These are phyloP conservation scores for Trypoxylus dichotomus DNA, from an alignment of 1,140 invertebrate genomes.

Conservation along the genomic window DNA sequence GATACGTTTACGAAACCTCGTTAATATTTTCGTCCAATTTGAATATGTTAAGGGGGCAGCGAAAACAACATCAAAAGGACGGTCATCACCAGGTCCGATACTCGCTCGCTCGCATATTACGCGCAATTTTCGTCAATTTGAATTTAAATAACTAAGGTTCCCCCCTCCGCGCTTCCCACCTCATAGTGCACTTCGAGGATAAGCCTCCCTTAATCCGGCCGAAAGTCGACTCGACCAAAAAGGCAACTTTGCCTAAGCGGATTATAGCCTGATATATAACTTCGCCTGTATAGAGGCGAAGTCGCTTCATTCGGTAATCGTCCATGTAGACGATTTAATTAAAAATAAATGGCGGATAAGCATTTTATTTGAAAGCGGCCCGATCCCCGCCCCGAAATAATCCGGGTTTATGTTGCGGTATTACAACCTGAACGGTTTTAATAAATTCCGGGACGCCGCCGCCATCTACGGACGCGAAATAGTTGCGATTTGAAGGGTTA, in stretches of 20 bases:
- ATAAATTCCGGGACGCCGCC: neutral
- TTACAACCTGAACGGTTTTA: conserved; percentile 14
- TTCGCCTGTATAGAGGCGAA: neutral
- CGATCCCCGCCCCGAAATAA: neutral
- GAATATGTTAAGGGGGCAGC: neutral
- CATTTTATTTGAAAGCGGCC: conserved; percentile 11
- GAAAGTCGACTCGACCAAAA: conserved; percentile 15
- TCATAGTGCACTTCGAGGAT: conserved; percentile 1
- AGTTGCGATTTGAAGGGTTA: no score
- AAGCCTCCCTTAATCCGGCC: conserved; percentile 5
- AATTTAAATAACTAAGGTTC: conserved; percentile 15
- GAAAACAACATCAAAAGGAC: neutral
- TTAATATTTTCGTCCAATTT: conserved; percentile 12
- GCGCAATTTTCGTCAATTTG: conserved; percentile 8
- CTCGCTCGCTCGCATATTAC: neutral
- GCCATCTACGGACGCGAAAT: no score
- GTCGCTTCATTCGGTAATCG: conserved; percentile 7
- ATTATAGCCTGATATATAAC: conserved; percentile 23
- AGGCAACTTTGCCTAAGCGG: conserved; percentile 11
- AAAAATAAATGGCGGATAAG: conserved; percentile 24
- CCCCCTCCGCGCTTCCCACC: neutral
- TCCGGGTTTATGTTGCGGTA: neutral
- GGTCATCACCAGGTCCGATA: neutral
- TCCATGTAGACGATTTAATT: conserved; percentile 24
- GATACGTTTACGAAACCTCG: neutral